A percentile compares a stretch with the other conserved stretches of the same genome.
Evolutionary conservation across 2,797 vertebrate genomes (phyloP).

Genomic region (Acridotheres tristis): DNA sequence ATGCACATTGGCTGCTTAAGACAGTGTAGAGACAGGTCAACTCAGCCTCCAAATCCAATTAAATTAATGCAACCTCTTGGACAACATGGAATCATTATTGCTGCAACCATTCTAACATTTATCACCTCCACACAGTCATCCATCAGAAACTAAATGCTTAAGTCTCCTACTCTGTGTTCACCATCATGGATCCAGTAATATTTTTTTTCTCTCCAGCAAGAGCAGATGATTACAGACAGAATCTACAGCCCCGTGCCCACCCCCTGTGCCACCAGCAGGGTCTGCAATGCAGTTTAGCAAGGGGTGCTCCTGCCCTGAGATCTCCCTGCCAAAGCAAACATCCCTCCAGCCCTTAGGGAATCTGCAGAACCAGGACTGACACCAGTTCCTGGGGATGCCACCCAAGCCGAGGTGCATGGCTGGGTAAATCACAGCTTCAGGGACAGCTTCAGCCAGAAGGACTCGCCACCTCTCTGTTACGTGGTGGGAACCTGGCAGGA

Average conservation of each 20-base stretch:
- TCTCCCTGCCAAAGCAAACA: background rate
- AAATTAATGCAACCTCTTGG: conserved; percentile 60
- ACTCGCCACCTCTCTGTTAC: accelerated
- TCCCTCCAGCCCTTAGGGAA: accelerated
- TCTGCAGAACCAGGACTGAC: background rate
- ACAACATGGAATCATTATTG: conserved; percentile 35
- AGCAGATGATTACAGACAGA: background rate
- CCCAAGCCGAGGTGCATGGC: background rate
- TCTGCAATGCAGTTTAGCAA: background rate
- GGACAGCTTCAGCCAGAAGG: background rate
- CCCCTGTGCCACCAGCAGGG: background rate
- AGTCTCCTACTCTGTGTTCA: background rate
- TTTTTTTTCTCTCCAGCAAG: background rate
- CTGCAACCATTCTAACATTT: conserved; percentile 2
- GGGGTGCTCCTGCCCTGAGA: background rate
- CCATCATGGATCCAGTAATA: background rate
- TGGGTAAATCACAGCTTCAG: background rate
- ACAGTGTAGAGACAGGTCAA: background rate
- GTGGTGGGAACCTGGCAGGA: background rate
- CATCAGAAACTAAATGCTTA: conserved; percentile 34
- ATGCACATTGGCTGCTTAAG: background rate
- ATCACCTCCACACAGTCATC: conserved; percentile 24
- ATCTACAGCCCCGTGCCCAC: accelerated
- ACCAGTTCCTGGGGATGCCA: background rate
- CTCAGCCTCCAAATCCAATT: conserved; percentile 37